These are phyloP conservation scores for Steromphala cineraria DNA, from an alignment of 2,888 invertebrate species.

Conservation along the genomic window DNA sequence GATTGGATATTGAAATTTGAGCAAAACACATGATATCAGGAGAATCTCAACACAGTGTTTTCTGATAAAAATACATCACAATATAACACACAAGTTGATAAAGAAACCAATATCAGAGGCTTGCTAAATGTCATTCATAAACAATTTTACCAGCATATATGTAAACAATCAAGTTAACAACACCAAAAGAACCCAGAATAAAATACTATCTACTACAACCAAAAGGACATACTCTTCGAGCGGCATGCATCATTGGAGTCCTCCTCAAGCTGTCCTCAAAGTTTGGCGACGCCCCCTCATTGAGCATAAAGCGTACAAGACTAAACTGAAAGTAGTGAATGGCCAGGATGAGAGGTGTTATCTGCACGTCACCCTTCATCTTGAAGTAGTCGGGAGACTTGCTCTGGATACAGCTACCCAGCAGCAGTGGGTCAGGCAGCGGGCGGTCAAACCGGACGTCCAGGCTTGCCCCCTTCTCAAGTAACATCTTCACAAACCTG, in stretches of 20 bases:
- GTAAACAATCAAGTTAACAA: too few relatives aligned
- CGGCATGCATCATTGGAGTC: constrained; percentile 76
- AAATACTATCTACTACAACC: too few relatives aligned
- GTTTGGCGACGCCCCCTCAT: constrained; percentile 73
- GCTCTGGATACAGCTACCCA: constrained; percentile 51
- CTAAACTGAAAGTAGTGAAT: constrained; percentile 71
- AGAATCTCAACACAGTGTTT: too few relatives aligned
- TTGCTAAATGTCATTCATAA: too few relatives aligned
- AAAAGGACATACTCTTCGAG: constrained; percentile 66
- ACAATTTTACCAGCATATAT: too few relatives aligned
- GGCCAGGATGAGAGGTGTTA: constrained; percentile 74
- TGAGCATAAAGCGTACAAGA: constrained; percentile 70
- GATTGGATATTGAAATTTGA: too few relatives aligned
- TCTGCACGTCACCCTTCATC: constrained; percentile 46
- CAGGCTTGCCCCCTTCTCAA: constrained; percentile 60
- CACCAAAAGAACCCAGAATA: too few relatives aligned
- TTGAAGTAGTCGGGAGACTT: constrained; percentile 55
- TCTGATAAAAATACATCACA: too few relatives aligned
- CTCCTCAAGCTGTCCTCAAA: constrained; percentile 70
- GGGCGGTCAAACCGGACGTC: constrained; percentile 70
- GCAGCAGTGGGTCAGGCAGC: constrained; percentile 57
- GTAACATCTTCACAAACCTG: constrained; percentile 62
- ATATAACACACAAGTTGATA: too few relatives aligned
- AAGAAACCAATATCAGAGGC: too few relatives aligned
- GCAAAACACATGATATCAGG: too few relatives aligned